Evolutionary conservation across 2,888 invertebrate genomes (phyloP), one percentile per base, ranked within the genome.

Genomic region (Lepidochrysops patricia): DNA sequence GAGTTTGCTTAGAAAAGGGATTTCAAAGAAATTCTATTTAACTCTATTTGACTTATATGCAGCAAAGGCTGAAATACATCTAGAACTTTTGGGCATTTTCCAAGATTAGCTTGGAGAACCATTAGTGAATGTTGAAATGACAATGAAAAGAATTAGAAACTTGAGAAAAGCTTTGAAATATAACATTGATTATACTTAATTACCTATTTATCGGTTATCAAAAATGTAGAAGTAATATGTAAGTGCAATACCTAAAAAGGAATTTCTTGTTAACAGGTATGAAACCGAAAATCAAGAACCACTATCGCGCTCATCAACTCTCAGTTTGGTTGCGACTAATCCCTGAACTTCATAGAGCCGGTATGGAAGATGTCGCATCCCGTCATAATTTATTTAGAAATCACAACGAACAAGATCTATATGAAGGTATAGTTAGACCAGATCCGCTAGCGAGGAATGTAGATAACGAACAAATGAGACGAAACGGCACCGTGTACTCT

Each of bases 281-380:
- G 92, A 97, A 97, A 76, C 96, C 97, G 0, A 93, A 95, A 63
- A 92, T 97, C 84, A 96, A 96, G 77, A 97, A 97, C 79, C 98
- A 98, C 87, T 98, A 96, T 86, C 92, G 98, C 57, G 97, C 98
- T 1, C 97, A 98, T 82, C 97, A 98, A 77, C 91, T 98, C 57
- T 97, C 98, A 54, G 96, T 98, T 50, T 98, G 98, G 98, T 85
- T 98, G 6, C 94, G 98, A 4, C 91, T 98, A 5, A 95, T 98
- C 54, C 98, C 98, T 0, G 97, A 98, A 79, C 90, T 96, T 0
- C 96, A 96, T 77, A 90, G 96, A 59, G 94, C 95, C 0, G 96
- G 96, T 2, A 96, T 96, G 95, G 96, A 96, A 73, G 96, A 96
- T 79, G 96, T 95, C 6, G 94, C 95, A 49, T 94, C 95, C 1